These are phyloP conservation scores for Bovichtus variegatus DNA, from an alignment of 2,797 vertebrate species.

Conservation along the genomic window DNA sequence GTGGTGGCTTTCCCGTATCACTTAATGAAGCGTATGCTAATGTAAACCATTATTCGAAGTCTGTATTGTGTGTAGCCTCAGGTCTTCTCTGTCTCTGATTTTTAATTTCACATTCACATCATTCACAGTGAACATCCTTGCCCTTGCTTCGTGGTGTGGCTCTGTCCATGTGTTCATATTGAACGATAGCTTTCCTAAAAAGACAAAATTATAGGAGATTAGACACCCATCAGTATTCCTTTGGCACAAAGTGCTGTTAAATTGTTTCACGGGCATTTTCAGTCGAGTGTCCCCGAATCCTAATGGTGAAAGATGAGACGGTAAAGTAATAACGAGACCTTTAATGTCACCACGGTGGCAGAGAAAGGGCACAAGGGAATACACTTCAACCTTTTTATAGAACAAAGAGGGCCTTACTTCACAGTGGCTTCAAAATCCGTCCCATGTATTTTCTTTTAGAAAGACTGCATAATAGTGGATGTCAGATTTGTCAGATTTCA, in stretches of 20 bases:
- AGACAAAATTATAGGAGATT: slow-evolving; percentile 58
- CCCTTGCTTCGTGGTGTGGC: slow-evolving; percentile 10
- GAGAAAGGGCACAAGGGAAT: slow-evolving; percentile 29
- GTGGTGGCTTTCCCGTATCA: not conserved
- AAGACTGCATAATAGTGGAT: not conserved
- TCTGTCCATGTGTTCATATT: slow-evolving; percentile 35
- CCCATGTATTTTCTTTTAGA: slow-evolving; percentile 20
- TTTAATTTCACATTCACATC: slow-evolving; percentile 48
- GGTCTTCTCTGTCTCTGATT: slow-evolving; percentile 26
- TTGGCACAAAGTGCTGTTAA: slow-evolving; percentile 56
- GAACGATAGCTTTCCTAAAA: slow-evolving; percentile 45
- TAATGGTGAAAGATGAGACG: slow-evolving; percentile 64
- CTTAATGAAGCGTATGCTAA: slow-evolving; percentile 16
- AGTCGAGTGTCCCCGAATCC: slow-evolving; percentile 54
- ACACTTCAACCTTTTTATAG: slow-evolving; percentile 4
- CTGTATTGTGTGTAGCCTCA: slow-evolving; percentile 12
- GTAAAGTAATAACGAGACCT: slow-evolving; percentile 42
- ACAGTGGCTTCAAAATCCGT: slow-evolving; percentile 1
- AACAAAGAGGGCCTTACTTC: not conserved
- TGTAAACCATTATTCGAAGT: slow-evolving; percentile 6
- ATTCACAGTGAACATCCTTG: slow-evolving; percentile 12
- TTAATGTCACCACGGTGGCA: slow-evolving; percentile 51
- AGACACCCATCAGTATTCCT: slow-evolving; percentile 66
- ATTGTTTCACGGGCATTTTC: slow-evolving; percentile 67
- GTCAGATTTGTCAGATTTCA: slow-evolving; percentile 14